Conservation (phyloP, 2,888 invertebrate species). For the Syrphus vitripennis region DNA sequence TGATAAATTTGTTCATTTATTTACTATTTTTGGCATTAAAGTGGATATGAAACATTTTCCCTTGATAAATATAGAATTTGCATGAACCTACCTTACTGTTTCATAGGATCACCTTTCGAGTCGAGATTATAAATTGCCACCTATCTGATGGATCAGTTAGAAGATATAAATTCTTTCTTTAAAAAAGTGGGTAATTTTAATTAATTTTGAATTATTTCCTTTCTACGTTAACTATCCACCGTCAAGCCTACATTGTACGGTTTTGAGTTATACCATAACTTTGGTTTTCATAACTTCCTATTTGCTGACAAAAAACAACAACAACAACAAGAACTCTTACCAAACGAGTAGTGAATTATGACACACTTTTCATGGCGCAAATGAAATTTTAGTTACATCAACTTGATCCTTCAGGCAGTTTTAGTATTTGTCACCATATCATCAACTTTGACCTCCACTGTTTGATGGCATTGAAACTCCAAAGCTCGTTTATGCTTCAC, state of each 20-base stretch:
- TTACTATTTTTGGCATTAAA: too few species aligned
- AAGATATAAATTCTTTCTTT: too few species aligned
- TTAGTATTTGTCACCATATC: not conserved
- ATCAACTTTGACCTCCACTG: not conserved
- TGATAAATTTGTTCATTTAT: too few species aligned
- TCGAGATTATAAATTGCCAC: too few species aligned
- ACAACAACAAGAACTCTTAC: not conserved
- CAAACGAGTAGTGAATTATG: not conserved
- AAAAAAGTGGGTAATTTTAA: too few species aligned
- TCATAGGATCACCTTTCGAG: too few species aligned
- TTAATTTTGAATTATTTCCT: too few species aligned
- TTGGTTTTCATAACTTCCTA: not conserved
- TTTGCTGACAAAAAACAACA: not conserved
- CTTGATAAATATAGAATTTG: too few species aligned
- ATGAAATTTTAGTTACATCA: not conserved
- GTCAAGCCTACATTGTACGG: not conserved
- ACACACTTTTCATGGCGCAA: not conserved
- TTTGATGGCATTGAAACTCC: conserved; percentile 4
- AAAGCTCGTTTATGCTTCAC: not conserved
- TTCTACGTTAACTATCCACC: too few species aligned
- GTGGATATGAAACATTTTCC: too few species aligned
- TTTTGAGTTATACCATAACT: not conserved
- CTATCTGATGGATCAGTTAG: too few species aligned
- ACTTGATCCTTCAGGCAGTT: not conserved
- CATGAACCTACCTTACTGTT: too few species aligned